Conservation (phyloP, 2,888 invertebrate genomes). For the Ichneumoninae sp. region DNA sequence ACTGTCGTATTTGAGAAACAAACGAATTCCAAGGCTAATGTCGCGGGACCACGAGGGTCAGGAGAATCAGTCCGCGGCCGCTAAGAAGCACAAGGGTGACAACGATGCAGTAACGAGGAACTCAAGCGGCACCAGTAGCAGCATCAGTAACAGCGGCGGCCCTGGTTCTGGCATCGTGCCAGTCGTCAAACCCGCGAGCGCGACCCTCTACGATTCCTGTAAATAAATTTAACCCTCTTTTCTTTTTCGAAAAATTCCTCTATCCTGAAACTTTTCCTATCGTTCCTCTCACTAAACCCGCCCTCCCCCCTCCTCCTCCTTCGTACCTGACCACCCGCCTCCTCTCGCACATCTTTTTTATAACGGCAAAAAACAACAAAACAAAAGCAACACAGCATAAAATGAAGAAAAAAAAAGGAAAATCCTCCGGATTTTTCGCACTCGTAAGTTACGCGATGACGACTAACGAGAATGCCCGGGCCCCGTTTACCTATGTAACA, state of each 20-base stretch:
- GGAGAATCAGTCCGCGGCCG: conserved; percentile 70
- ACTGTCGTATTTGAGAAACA: conserved; percentile 79
- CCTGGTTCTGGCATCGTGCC: conserved; percentile 14
- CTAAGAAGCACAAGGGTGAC: conserved; percentile 82
- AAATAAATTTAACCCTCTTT: conserved; percentile 80
- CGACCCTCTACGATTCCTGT: conserved; percentile 78
- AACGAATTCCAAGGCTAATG: conserved; percentile 81
- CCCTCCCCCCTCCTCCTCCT: conserved; percentile 44
- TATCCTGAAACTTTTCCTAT: conserved; percentile 26
- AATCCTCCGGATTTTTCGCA: conserved; percentile 1
- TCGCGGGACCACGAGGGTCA: conserved; percentile 76
- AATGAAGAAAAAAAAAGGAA: conserved; percentile 13
- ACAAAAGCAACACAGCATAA: conserved; percentile 17
- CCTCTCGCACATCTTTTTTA: conserved; percentile 67
- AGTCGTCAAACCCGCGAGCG: conserved; percentile 27
- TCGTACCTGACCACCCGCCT: conserved; percentile 38
- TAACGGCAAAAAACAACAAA: conserved; percentile 66
- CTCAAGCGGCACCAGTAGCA: conserved; percentile 24
- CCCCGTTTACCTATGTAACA: conserved; percentile 80
- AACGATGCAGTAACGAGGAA: conserved; percentile 40
- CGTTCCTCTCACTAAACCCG: conserved; percentile 66
- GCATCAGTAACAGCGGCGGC: conserved; percentile 11
- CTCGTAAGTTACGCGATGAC: conserved; percentile 12
- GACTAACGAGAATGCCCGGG: conserved; percentile 51
- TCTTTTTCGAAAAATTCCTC: conserved; percentile 7